Conservation (phyloP, 2,113 vertebrate genomes). For the Marmota monax region DNA sequence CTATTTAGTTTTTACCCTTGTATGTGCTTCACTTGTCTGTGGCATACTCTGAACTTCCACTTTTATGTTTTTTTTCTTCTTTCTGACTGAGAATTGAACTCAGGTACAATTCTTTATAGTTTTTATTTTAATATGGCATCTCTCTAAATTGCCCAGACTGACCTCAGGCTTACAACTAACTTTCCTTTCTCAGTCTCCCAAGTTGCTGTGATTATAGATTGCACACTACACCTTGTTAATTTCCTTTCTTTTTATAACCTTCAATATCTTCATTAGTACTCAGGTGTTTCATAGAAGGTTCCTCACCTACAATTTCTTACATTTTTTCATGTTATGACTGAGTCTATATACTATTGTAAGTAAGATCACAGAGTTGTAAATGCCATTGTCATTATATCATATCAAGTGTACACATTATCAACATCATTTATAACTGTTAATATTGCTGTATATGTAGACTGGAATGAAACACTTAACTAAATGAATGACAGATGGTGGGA, state of each 20-base stretch:
- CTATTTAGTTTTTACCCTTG: not conserved
- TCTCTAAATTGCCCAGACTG: too few species aligned
- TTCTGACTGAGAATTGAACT: too few species aligned
- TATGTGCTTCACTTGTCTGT: not conserved
- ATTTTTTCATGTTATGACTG: not conserved
- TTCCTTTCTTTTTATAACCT: not conserved
- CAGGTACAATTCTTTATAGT: too few species aligned
- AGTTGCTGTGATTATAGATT: too few species aligned
- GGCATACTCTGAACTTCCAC: not conserved
- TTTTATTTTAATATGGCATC: too few species aligned
- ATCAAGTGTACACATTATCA: not conserved
- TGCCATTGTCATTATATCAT: not conserved
- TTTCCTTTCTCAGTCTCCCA: too few species aligned
- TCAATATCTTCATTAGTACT: not conserved
- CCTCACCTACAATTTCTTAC: not conserved
- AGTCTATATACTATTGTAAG: not conserved
- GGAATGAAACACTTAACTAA: constrained; percentile 11
- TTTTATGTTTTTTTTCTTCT: too few species aligned
- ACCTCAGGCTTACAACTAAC: too few species aligned
- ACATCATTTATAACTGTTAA: not conserved
- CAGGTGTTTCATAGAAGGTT: not conserved
- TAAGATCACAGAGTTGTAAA: not conserved
- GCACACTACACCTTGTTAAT: not conserved
- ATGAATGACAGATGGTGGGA: not conserved
- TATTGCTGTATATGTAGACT: not conserved